These are phyloP conservation scores for Prenolepis imparis DNA, from an alignment of 2,888 invertebrate genomes.

Conservation along the genomic window DNA sequence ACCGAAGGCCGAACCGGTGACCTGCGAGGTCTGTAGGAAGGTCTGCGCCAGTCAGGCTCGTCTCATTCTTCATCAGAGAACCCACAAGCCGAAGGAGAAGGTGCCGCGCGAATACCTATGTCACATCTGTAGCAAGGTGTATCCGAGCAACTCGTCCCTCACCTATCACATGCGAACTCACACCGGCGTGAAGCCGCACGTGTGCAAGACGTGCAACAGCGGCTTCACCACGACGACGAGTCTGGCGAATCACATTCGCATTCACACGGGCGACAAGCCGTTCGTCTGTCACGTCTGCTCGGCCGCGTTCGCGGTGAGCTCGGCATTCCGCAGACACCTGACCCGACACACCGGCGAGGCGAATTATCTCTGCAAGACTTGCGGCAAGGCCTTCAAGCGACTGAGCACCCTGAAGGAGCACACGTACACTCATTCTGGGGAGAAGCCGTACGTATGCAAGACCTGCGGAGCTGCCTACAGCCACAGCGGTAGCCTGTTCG, in stretches of 20 bases:
- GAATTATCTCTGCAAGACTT: slow-evolving; percentile 85
- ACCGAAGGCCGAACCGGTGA: slow-evolving; percentile 84
- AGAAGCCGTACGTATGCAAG: slow-evolving; percentile 85
- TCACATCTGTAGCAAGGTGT: slow-evolving; percentile 85
- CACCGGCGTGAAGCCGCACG: slow-evolving; percentile 84
- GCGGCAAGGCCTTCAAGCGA: slow-evolving; percentile 85
- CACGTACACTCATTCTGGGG: slow-evolving; percentile 85
- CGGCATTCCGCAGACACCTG: slow-evolving; percentile 83
- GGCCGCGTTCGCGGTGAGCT: slow-evolving; percentile 85
- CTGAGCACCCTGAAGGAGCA: slow-evolving; percentile 85
- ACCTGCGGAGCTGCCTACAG: slow-evolving; percentile 85
- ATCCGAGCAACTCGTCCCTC: slow-evolving; percentile 85
- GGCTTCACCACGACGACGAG: slow-evolving; percentile 85
- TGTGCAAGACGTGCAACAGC: slow-evolving; percentile 85
- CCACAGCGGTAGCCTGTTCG: slow-evolving; percentile 85
- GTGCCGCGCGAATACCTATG: slow-evolving; percentile 84
- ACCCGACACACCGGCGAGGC: slow-evolving; percentile 85
- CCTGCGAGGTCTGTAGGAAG: slow-evolving; percentile 84
- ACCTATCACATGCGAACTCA: slow-evolving; percentile 86
- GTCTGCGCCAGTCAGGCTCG: slow-evolving; percentile 85
- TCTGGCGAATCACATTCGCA: slow-evolving; percentile 84
- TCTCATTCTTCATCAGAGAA: slow-evolving; percentile 83
- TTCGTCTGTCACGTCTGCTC: slow-evolving; percentile 85
- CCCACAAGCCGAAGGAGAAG: slow-evolving; percentile 85
- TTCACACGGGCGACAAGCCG: slow-evolving; percentile 85